Evolutionary conservation across 1,140 invertebrate species (phyloP).

Genomic region (Glossosoma conforme): DNA sequence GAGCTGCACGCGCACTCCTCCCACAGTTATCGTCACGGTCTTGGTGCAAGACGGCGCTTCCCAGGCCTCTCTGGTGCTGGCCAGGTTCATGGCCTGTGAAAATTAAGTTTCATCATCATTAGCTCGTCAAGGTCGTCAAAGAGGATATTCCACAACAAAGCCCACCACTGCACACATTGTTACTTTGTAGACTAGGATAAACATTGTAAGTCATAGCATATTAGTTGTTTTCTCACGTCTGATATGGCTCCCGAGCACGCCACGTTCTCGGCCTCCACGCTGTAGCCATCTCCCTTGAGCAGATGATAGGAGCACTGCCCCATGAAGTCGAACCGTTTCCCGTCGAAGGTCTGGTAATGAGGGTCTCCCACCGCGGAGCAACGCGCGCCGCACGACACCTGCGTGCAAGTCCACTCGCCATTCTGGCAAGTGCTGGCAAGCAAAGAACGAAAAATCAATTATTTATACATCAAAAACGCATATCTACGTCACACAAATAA

Average conservation of each 20-base stretch:
- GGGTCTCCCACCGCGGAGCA: constrained; percentile 83
- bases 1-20: constrained; percentile 56
- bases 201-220: no score
- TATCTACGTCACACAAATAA: no score
- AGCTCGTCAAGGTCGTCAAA: no score
- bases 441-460: not conserved
- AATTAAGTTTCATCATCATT: no score
- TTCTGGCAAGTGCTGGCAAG: constrained; percentile 57
- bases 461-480: no score
- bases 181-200: no score
- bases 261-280: constrained; percentile 76
- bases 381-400: constrained; percentile 63
- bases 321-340: constrained; percentile 80
- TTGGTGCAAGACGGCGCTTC: constrained; percentile 77
- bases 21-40: constrained; percentile 60
- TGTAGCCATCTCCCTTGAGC: constrained; percentile 61
- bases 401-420: constrained; percentile 77
- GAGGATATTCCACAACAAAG: no score
- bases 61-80: constrained; percentile 40
- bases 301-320: constrained; percentile 83
- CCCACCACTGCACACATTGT: no score
- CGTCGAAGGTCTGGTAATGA: constrained; percentile 88
- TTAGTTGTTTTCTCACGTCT: constrained; percentile 47
- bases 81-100: constrained; percentile 61
- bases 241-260: constrained; percentile 73